phyloP scores from a whole-genome alignment of 1,140 invertebrate genomes.

The Agraylea sexmaculata region DNA sequence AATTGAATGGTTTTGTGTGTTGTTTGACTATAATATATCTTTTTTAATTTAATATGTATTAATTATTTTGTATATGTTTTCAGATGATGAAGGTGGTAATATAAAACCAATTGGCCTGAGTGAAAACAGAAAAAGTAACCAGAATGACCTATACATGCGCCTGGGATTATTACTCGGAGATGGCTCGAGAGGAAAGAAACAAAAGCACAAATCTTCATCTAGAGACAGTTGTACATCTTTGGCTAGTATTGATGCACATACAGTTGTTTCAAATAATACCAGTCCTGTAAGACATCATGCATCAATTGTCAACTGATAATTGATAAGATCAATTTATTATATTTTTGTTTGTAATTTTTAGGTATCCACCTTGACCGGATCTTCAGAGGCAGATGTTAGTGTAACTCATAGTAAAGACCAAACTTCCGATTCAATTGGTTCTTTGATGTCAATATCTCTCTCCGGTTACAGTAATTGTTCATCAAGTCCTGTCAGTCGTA shows the following conservation, averaged over 20 bases:
- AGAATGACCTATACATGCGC: conserved; percentile 75
- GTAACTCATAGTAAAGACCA: conserved; percentile 39
- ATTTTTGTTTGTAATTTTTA: conserved; percentile 20
- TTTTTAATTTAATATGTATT: background rate
- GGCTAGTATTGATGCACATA: conserved; percentile 62
- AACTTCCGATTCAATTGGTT: conserved; percentile 61
- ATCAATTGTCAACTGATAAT: too few species aligned
- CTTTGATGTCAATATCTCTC: conserved; percentile 66
- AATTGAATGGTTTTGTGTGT: too few species aligned
- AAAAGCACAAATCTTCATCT: conserved; percentile 27
- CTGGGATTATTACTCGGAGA: conserved; percentile 73
- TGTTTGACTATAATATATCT: too few species aligned
- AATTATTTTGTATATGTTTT: conserved; percentile 21
- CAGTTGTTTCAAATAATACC: conserved; percentile 62
- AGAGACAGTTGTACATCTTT: conserved; percentile 47
- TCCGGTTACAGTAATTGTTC: conserved; percentile 65
- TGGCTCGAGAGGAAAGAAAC: conserved; percentile 33
- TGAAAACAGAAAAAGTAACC: conserved; percentile 44
- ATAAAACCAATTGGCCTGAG: conserved; percentile 45
- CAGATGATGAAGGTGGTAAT: conserved; percentile 59
- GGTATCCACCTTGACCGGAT: conserved; percentile 74
- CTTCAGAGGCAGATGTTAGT: conserved; percentile 50
- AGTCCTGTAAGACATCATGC: conserved; percentile 54
- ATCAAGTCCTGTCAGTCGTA: conserved; percentile 61
- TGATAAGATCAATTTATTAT: too few species aligned